Evolutionary conservation across 2,113 vertebrate species (phyloP), one percentile per base, ranked within the genome.

Genomic region (Podarcis cretensis): DNA sequence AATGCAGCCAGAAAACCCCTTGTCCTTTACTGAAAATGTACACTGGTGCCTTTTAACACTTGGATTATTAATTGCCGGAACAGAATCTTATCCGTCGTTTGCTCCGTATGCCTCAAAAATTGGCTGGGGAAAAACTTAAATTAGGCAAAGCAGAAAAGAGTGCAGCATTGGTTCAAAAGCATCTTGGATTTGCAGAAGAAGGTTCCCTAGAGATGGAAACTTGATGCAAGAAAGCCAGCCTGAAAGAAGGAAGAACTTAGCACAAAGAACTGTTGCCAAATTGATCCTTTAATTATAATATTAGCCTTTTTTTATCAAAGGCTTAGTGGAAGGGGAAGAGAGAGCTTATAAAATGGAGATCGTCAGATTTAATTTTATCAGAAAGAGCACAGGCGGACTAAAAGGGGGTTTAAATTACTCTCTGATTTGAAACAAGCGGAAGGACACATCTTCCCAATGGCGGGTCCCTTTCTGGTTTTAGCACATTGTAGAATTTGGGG

Each of bases 241-340:
- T 87, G 90, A 94, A 93, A 37, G 35, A 37, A 37, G 35, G 35
- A 37, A 37, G 35, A 37, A 94, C 92, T 96, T 94, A 90, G 95
- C 93, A 91, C 18, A 96, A 94, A 96, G 95, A 95, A 93, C 89
- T 94, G 91, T 93, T 95, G 90, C 92, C 92, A 94, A 92, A 95
- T 74, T 93, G 93, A 96, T 93, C 94, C 86, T 92, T 96, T 96
- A 96, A 97, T 96, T 96, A 95, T 92, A 97, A 94, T 84, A 93
- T 95, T 94, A 95, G 94, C 92, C 6, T 93, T 91, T 93, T 90
- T 93, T 94, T 95, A 48, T 95, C 94, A 92, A 94, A 97, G 89
- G 63, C 77, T 88, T 85, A 95, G 81, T 85, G 84, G 74, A 91
- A 93, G 93, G 84, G 93, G 85, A 88, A 89, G 94, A 87, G 95